These are phyloP conservation scores for Eulemur rufifrons DNA, from an alignment of 2,113 vertebrate species.

Conservation along the genomic window DNA sequence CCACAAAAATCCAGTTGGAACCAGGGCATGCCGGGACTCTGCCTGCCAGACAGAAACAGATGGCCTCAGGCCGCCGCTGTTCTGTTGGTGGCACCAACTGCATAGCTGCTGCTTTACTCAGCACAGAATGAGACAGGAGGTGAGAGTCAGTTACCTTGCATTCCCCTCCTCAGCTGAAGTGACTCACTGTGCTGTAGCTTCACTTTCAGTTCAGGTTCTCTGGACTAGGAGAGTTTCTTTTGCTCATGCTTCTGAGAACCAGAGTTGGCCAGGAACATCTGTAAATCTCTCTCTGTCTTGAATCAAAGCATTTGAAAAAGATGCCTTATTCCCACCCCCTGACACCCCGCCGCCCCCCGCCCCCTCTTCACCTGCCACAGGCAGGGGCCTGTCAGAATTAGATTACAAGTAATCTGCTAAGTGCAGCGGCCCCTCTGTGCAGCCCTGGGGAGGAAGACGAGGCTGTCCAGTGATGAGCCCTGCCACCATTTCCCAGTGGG, in stretches of 20 bases:
- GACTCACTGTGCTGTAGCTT: not conserved
- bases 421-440: not conserved
- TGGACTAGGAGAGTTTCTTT: not conserved
- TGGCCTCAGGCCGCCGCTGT: not conserved
- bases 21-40: constrained; percentile 22
- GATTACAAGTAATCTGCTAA: not conserved
- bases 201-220: not conserved
- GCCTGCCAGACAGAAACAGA: constrained; percentile 59
- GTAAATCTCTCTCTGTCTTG: not conserved
- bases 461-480: not conserved
- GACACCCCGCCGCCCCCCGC: not conserved
- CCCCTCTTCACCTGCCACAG: not conserved
- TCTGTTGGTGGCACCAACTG: not conserved
- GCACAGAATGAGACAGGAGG: not conserved
- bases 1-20: constrained; percentile 58
- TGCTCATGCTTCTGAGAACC: not conserved
- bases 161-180: not conserved
- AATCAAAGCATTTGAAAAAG: constrained; percentile 20
- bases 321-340: not conserved
- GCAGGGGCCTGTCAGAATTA: not conserved
- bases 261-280: not conserved
- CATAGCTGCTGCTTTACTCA: constrained; percentile 47
- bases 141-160: not conserved
- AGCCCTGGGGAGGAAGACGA: not conserved
- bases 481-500: not conserved